Base-by-base conservation (phyloP, 2,888 invertebrate genomes). In the Apodemia hepburni region DNA sequence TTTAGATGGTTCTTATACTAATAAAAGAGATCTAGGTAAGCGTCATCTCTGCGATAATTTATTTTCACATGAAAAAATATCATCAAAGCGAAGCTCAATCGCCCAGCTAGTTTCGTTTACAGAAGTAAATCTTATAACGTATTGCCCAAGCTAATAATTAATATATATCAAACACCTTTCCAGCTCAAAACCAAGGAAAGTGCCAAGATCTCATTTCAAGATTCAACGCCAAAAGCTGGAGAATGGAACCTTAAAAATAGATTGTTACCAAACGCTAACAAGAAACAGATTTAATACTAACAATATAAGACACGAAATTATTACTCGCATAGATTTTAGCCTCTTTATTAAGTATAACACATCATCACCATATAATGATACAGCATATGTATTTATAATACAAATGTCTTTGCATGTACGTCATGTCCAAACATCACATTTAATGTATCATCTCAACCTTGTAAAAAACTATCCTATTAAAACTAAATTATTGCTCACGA, bases 401-500 rank as follows among this genome's bases (percentile, higher is more conserved):
- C 58, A 62, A 62, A 58, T 47, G 47, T 61, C 60, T 63, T 64
- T 61, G 63, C 64, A 65, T 38, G 45, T 61, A 18, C 45, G 58
- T 57, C 58, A 62, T 54, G 58, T 11, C 42, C 54, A 57, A 22
- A 58, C 38, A 57, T 62, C 61, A 33, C 58, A 58, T 63, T 57
- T 64, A 65, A 79, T 79, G 78, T 80, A 78, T 73, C 69, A 70
- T 64, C 73, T 74, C 72, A 73, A 74, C 78, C 78, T 75, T 75
- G 76, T 75, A 68, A 74, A 75, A 73, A 77, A 75, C 76, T 71
- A 70, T 70, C 66, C 64, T 65, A 68, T 69, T 71, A 75, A 71
- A 62, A 74, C 75, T 79, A 79, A 59, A 74, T 78, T 81, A 81
- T 82, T 83, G 83, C 80, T 84, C 81, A 82, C 80, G 61, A 71